Conservation (phyloP, 2,797 vertebrate species). For the Chelidonichthys spinosus region DNA sequence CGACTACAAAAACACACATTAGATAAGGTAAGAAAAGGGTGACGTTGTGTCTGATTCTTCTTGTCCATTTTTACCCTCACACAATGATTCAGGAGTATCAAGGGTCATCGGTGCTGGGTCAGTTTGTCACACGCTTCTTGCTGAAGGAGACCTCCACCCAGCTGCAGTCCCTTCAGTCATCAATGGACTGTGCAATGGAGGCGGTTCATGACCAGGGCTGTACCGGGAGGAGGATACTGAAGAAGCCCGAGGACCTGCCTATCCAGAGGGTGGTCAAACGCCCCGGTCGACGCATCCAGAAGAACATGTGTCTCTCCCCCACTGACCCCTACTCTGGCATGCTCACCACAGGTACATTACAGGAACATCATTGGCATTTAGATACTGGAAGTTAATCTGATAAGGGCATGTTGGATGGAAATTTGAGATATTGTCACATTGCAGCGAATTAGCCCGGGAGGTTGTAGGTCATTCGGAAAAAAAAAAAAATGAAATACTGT, state of each 20-base stretch:
- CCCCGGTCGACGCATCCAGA: constrained; percentile 86
- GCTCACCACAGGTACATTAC: constrained; percentile 87
- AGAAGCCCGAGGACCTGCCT: constrained; percentile 75
- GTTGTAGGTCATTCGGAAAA: not conserved
- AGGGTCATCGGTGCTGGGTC: constrained; percentile 89
- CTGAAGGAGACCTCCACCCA: constrained; percentile 91
- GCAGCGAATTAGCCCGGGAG: not conserved
- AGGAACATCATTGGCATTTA: not conserved
- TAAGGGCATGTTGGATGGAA: not conserved
- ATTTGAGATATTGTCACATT: not conserved
- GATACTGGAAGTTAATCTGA: not conserved
- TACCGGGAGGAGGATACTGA: constrained; percentile 75
- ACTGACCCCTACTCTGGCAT: constrained; percentile 89
- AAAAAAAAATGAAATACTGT: not conserved
- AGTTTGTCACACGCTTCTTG: constrained; percentile 92
- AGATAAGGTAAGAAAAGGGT: not conserved
- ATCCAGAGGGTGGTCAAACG: constrained; percentile 80
- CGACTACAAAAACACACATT: not conserved
- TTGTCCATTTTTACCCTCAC: not conserved
- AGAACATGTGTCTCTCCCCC: constrained; percentile 87
- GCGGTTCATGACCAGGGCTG: constrained; percentile 88
- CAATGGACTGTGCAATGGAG: constrained; percentile 91
- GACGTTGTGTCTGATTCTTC: not conserved
- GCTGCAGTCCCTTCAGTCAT: constrained; percentile 92
- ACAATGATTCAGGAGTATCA: constrained; percentile 85